Evolutionary conservation across 2,797 vertebrate species (phyloP).

Genomic region (Onychomys arenicola): DNA sequence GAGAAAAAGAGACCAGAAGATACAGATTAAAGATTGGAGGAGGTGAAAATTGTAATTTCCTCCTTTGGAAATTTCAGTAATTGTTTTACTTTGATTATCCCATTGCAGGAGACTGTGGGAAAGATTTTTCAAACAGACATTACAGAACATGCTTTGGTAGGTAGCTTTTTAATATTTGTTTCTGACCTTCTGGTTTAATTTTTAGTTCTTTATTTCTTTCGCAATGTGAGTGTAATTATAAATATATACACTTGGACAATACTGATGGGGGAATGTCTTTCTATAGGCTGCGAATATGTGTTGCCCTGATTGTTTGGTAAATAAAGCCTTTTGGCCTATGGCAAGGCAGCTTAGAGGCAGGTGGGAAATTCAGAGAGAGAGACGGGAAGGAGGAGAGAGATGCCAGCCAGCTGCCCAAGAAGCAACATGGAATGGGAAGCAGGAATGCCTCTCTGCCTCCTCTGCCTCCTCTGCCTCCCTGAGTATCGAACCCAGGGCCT

Average conservation of each 20-base stretch:
- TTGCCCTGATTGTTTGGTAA: no score
- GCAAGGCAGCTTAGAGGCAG: no score
- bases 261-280: background rate
- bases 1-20: background rate
- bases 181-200: conserved; percentile 30
- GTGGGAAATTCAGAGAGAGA: background rate
- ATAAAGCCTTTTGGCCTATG: no score
- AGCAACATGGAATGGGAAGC: no score
- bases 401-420: no score
- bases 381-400: no score
- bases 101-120: conserved; percentile 92
- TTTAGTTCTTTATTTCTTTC: conserved; percentile 57
- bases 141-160: conserved; percentile 92
- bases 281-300: no score
- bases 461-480: no score
- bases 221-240: background rate
- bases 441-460: no score
- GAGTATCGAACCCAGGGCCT: no score
- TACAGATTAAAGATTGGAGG: background rate
- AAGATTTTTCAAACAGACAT: conserved; percentile 92
- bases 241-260: background rate
- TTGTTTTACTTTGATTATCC: conserved; percentile 66
- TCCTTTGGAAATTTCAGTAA: conserved; percentile 22
- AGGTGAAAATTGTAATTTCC: conserved; percentile 26
- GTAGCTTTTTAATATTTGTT: conserved; percentile 79